phyloP scores from a whole-genome alignment of 2,888 invertebrate genomes.

The Drosophila buzzatii region DNA sequence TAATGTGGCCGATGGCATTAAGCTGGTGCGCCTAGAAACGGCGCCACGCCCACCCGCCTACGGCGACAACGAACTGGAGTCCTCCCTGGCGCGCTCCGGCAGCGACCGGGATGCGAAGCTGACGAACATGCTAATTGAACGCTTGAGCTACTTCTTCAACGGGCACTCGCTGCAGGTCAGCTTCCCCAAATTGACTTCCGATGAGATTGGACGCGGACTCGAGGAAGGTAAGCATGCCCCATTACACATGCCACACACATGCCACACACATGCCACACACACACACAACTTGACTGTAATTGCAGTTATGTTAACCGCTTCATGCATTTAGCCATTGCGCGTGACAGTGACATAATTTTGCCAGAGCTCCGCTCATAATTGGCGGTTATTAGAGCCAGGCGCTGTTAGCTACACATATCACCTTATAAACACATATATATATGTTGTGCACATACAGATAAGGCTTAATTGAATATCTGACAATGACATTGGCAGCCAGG shows the following conservation, averaged over 20 bases:
- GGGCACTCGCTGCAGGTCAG: constrained; percentile 91
- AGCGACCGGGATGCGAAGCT: constrained; percentile 89
- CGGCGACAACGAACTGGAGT: constrained; percentile 90
- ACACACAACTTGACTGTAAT: constrained; percentile 30
- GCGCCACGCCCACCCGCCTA: constrained; percentile 83
- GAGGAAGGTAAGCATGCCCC: constrained; percentile 89
- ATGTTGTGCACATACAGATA: background rate
- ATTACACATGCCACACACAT: constrained; percentile 10
- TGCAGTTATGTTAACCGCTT: constrained; percentile 69
- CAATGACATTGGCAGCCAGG: constrained; percentile 63
- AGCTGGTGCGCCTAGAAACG: constrained; percentile 87
- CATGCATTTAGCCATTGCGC: constrained; percentile 65
- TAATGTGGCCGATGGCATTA: constrained; percentile 89
- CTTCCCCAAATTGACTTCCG: constrained; percentile 90
- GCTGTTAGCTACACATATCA: constrained; percentile 16
- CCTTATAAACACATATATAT: background rate
- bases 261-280: constrained; percentile 9
- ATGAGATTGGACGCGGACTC: constrained; percentile 89
- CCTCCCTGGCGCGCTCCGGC: constrained; percentile 88
- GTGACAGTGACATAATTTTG: constrained; percentile 80
- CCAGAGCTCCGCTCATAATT: constrained; percentile 37
- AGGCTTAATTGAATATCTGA: constrained; percentile 49
- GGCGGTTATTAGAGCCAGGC: constrained; percentile 61
- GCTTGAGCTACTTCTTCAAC: constrained; percentile 90
- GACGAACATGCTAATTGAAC: constrained; percentile 90